Evolutionary conservation across 2,888 invertebrate species (phyloP).

Genomic region (Morpho deidamia): DNA sequence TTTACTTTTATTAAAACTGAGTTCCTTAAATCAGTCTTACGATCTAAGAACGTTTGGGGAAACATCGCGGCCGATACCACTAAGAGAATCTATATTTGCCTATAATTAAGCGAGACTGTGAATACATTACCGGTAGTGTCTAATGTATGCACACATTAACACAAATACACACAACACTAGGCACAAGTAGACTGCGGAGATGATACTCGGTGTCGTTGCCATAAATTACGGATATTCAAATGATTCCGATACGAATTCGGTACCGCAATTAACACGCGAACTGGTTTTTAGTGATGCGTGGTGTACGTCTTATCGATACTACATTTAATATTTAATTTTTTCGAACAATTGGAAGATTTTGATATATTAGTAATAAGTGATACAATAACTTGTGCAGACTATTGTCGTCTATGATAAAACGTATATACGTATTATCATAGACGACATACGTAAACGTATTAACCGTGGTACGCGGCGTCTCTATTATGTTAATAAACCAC

Average conservation of each 20-base stretch:
- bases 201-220: slow-evolving; percentile 60
- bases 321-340: not conserved
- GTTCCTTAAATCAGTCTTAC: too few relatives aligned
- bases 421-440: too few relatives aligned
- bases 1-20: too few relatives aligned
- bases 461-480: too few relatives aligned
- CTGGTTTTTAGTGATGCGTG: slow-evolving; percentile 62
- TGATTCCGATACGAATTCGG: slow-evolving; percentile 73
- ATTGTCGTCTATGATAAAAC: too few relatives aligned
- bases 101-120: slow-evolving; percentile 14
- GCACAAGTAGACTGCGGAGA: slow-evolving; percentile 46
- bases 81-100: slow-evolving; percentile 12
- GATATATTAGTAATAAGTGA: too few relatives aligned
- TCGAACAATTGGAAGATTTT: too few relatives aligned
- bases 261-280: slow-evolving; percentile 74
- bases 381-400: too few relatives aligned
- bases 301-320: slow-evolving; percentile 23
- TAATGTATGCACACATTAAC: slow-evolving; percentile 64
- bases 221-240: slow-evolving; percentile 76
- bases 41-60: too few relatives aligned
- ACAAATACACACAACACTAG: slow-evolving; percentile 39
- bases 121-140: slow-evolving; percentile 24
- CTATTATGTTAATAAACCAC: too few relatives aligned
- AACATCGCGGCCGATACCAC: slow-evolving; percentile 12
- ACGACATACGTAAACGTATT: too few relatives aligned